Evolutionary conservation across 2,888 invertebrate genomes (phyloP), one percentile per base, ranked within the genome.

Genomic region (Drepanosiphum platanoidis): DNA sequence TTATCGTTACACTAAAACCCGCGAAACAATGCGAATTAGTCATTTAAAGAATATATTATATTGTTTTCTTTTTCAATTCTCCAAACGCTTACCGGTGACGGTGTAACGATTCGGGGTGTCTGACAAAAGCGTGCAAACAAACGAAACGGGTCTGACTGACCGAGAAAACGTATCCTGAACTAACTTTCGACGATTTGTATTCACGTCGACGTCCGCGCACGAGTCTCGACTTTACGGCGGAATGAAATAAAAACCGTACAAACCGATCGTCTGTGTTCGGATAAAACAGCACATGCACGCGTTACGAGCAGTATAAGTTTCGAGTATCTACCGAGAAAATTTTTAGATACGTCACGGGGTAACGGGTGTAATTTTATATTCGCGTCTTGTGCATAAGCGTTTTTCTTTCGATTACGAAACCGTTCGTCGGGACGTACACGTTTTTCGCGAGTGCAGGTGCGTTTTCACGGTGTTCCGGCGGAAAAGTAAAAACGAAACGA

Each of bases 331-430:
- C 13, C 13, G 15, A 36, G 15, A 75, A 75, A 34, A 34, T 27
- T 75, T 36, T 36, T 75, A 75, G 34, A 52, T 58, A n/a, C 34
- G 30, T 15, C 52, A n/a, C 34, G 4, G 46, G 52, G 34, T 42
- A 30, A 30, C 18, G 30, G 30, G 39, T 46, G 46, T 72, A 30
- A 72, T 72, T 46, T 72, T 30, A 27, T 42, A 42, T 72, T 42
- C 27, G 1, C 30, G 9, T 42, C 27, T 15, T 39, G 39, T 42
- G 18, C 13, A 30, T 27, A 4, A 9, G 42, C 1, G 18, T 58
- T 52, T 52, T 52, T 58, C 46, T 74, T 52, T 72, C 72, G 30
- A 72, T 42, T 72, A 72, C 30, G 30, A 32, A 72, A 72, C 15
- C 11, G 30, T 42, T 72, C 30, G 36, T 72, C 30, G 36, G 9